A percentile compares a stretch with the other conserved stretches of the same genome.
Conservation (phyloP, 2,797 vertebrate genomes). For the Crotalus adamanteus region DNA sequence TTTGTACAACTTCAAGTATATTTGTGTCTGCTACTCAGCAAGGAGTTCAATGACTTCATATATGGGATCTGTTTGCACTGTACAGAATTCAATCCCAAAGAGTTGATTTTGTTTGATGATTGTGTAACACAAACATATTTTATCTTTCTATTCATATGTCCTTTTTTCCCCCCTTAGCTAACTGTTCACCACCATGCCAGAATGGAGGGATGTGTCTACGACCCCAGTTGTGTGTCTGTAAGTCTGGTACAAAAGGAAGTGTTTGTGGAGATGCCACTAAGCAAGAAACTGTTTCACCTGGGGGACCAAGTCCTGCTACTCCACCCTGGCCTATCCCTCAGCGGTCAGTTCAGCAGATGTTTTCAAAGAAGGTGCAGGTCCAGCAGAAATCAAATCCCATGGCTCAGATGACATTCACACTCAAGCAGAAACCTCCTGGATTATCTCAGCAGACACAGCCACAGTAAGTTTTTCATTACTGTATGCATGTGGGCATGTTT, state of each 20-base stretch:
- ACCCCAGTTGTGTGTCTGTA: conserved; percentile 94
- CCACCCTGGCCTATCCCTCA: conserved; percentile 85
- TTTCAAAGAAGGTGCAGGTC: conserved; percentile 70
- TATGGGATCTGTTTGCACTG: not conserved
- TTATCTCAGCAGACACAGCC: conserved; percentile 82
- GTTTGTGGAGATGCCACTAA: conserved; percentile 82
- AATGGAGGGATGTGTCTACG: conserved; percentile 96
- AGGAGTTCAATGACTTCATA: not conserved
- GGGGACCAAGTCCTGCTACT: conserved; percentile 70
- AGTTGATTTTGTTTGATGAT: not conserved
- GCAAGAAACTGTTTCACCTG: conserved; percentile 71
- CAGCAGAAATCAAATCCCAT: conserved; percentile 72
- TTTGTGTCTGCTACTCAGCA: not conserved
- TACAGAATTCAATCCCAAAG: not conserved
- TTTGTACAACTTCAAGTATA: not conserved
- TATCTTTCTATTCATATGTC: not conserved
- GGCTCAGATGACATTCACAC: conserved; percentile 88
- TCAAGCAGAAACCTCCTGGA: conserved; percentile 82
- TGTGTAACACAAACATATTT: conserved; percentile 21
- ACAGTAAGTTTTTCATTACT: conserved; percentile 81
- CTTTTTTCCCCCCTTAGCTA: conserved; percentile 75
- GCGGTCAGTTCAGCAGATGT: conserved; percentile 73
- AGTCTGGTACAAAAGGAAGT: conserved; percentile 88
- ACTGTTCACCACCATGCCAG: conserved; percentile 91
- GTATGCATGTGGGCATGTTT: not conserved